Base-by-base conservation (phyloP, 2,113 vertebrate genomes). In the Malurus alboscapulatus region DNA sequence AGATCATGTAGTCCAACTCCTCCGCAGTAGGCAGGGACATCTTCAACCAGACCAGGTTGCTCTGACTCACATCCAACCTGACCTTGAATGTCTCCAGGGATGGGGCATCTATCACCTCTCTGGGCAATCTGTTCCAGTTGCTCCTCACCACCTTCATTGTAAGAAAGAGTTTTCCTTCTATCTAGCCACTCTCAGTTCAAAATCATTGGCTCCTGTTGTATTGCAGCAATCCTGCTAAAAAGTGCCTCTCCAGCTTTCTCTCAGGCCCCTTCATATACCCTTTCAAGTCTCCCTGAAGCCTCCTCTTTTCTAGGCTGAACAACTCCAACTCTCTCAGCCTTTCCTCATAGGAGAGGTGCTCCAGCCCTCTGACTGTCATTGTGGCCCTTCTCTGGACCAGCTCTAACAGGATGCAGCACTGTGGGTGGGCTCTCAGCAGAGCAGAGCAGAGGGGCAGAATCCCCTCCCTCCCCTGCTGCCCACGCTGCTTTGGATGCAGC, bases 201-300 rank as follows among this genome's bases (percentile, higher is more conserved):
- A 48, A 10, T 7, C 4, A 9, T 74, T 65, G 5, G 7, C 3
- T 32, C 34, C 74, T 36, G 34, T 29, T 15, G 15, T 63, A 0
- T 55, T 2, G 2, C 30, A 19, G 4, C 8, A 82, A 5, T 17
- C 15, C 15, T 54, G 2, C 6, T 63, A 12, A 86, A 34, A 73
- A 18, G 17, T 38, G 6, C 22, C 2, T 74, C 17, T 32, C 32
- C 21, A 30, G 17, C 29, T 61, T 92, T 51, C 9, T 72, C 58
- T 58, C 45, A 65, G 24, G 11, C 24, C 29, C 15, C 3, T 58
- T 73, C 15, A 44, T 26, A 11, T 36, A 44, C 18, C 7, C 15
- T 45, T 58, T 38, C 15, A 38, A 14, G 20, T 61, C 47, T 75
- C 12, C 17, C 47, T 34, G 48, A 40, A 68, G 36, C 32, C 19